phyloP scores from a whole-genome alignment of 2,113 vertebrate species.

The Phrynosoma blainvillii region DNA sequence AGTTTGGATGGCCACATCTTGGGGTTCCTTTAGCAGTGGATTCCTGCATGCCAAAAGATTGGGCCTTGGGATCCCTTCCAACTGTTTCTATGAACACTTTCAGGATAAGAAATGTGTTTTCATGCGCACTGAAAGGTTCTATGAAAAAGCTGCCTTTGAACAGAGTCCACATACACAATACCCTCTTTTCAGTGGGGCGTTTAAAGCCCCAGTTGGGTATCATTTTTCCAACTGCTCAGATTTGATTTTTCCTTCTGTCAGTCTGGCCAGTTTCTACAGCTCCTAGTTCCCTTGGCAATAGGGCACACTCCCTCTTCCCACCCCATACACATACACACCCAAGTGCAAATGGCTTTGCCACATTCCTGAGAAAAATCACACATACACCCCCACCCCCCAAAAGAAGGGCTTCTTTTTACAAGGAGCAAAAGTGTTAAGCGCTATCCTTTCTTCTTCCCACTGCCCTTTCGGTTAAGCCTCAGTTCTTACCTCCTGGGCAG shows the following conservation, averaged over 20 bases:
- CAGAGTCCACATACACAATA: too few relatives aligned
- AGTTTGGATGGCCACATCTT: too few relatives aligned
- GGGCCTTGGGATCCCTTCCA: neutral
- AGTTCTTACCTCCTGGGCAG: constrained; percentile 85
- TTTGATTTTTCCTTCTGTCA: too few relatives aligned
- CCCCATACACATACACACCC: neutral
- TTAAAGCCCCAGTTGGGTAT: too few relatives aligned
- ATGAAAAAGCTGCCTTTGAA: too few relatives aligned
- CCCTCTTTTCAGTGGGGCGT: too few relatives aligned
- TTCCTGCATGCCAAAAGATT: too few relatives aligned
- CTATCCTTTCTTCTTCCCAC: neutral
- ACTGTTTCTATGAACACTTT: neutral
- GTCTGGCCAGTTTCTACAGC: too few relatives aligned
- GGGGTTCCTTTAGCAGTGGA: too few relatives aligned
- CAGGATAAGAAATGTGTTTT: neutral
- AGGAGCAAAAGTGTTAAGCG: neutral
- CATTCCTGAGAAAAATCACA: accelerated
- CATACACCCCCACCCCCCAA: accelerated
- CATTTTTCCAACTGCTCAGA: too few relatives aligned
- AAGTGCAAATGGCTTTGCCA: neutral
- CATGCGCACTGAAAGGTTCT: too few relatives aligned
- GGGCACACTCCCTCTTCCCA: neutral
- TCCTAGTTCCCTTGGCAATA: neutral
- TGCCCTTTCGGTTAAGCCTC: neutral
- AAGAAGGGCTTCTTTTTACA: accelerated